A percentile compares a stretch with the other conserved stretches of the same genome.
Conservation (phyloP, 2,113 vertebrate species). For the Donacobius atricapilla region DNA sequence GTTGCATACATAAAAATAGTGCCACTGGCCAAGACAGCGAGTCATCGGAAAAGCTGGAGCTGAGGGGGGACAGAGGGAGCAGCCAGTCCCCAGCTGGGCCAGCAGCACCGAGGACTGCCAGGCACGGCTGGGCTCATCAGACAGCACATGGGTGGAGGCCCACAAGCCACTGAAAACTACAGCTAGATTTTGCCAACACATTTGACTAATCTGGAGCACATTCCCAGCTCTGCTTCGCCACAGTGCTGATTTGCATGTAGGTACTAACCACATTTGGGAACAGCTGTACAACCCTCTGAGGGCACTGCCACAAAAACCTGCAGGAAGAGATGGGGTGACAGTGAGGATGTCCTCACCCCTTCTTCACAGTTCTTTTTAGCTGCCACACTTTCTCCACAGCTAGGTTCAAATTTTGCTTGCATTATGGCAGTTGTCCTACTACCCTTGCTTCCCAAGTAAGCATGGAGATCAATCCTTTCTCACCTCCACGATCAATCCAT, state of each 20-base stretch:
- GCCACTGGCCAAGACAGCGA: background rate
- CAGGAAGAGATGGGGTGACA: background rate
- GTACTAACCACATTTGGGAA: accelerated
- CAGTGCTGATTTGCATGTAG: accelerated
- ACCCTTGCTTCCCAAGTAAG: background rate
- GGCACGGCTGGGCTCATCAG: background rate
- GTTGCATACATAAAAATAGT: background rate
- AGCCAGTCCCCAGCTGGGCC: slow-evolving; percentile 1
- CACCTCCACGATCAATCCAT: background rate
- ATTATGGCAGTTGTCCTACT: background rate
- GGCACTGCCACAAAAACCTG: background rate
- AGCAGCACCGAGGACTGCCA: background rate
- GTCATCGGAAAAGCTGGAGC: background rate
- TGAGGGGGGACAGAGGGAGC: background rate
- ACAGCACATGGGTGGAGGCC: slow-evolving; percentile 29
- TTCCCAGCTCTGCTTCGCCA: background rate
- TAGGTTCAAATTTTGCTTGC: background rate
- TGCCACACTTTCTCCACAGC: background rate
- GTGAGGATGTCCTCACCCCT: accelerated
- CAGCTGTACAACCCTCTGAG: background rate
- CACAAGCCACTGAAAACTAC: background rate
- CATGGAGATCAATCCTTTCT: background rate
- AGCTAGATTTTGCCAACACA: slow-evolving; percentile 25
- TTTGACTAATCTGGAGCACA: background rate
- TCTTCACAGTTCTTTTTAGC: background rate